Conservation (phyloP, 1,140 invertebrate genomes). For the Lasioglossum baleicum region DNA sequence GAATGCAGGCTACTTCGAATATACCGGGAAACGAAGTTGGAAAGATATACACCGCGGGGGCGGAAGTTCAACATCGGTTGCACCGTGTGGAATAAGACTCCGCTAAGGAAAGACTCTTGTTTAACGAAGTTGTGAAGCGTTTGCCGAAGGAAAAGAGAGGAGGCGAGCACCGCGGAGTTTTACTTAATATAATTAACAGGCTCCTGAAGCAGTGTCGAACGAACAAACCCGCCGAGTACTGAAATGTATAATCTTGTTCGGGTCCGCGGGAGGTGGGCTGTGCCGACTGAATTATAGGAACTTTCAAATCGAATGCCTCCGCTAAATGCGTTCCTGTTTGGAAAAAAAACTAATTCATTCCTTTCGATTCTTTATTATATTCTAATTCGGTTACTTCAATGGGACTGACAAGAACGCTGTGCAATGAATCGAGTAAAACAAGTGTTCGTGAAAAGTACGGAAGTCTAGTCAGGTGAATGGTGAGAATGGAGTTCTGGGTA, state of each 20-base stretch:
- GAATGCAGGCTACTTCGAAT: background rate
- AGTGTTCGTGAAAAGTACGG: too few relatives aligned
- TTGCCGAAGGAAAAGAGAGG: constrained; percentile 5
- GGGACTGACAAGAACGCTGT: too few relatives aligned
- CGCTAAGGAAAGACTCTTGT: background rate
- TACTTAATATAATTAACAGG: constrained; percentile 42
- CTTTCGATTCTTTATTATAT: too few relatives aligned
- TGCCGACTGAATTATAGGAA: background rate
- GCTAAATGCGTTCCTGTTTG: too few relatives aligned
- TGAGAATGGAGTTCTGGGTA: too few relatives aligned
- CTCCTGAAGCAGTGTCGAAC: background rate
- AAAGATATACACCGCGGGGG: constrained; percentile 7
- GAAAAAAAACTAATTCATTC: too few relatives aligned
- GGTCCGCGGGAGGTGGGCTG: background rate
- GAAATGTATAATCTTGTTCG: background rate
- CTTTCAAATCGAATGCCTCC: background rate
- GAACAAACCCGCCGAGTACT: constrained; percentile 11
- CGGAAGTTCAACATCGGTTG: constrained; percentile 9
- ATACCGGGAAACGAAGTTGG: background rate
- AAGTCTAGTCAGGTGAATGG: too few relatives aligned
- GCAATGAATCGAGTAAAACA: too few relatives aligned
- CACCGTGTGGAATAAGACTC: constrained; percentile 1
- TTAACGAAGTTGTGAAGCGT: constrained; percentile 40
- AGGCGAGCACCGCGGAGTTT: constrained; percentile 14
- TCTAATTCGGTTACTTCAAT: too few relatives aligned